Base-by-base conservation (phyloP, 2,888 invertebrate genomes). In the Mythimna pallens region DNA sequence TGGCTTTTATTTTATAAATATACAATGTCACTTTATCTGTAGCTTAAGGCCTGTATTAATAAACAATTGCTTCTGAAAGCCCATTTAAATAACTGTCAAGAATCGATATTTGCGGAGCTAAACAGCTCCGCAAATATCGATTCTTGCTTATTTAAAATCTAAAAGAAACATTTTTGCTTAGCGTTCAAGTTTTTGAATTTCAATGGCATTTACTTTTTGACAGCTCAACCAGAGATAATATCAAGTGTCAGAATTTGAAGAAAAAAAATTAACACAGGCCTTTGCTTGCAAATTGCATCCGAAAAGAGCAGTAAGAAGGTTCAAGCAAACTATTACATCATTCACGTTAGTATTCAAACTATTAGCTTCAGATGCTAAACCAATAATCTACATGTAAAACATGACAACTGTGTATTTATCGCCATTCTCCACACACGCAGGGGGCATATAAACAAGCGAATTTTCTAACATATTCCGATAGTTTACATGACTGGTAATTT, bases 391-490 rank as follows among this genome's bases (percentile, higher is more conserved):
- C 59, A 81, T 65, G 82, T 82, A 52, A 65, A 79, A 79, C 80
- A 67, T 79, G 80, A 73, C 83, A 73, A 43, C 61, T 65, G 57
- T 12, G 50, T 82, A 81, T 81, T 81, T 81, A 81, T 79, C 80
- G 65, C 61, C 73, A 40, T 65, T 82, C 80, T 47, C 58, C 10
- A 36, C 30, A 70, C 62, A 81, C 73, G 80, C 74, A 54, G 12
- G 25, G 30, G 22, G 73, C 73, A 70, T 81, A 61, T 43, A 64
- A 78, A 81, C 57, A 65, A 50, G 64, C 57, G 8, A 36, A 76
- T 77, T 50, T 70, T 67, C 57, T 79, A 81, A 67, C 70, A 58
- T 76, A 76, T 77, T 76, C 34, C 34, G 67, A 64, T 57, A 76
- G 52, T 65, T 40, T 65, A 55, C 55, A 25, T 65, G 9, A 25